Evolutionary conservation across 2,113 vertebrate species (phyloP).

Genomic region (Sander vitreus): DNA sequence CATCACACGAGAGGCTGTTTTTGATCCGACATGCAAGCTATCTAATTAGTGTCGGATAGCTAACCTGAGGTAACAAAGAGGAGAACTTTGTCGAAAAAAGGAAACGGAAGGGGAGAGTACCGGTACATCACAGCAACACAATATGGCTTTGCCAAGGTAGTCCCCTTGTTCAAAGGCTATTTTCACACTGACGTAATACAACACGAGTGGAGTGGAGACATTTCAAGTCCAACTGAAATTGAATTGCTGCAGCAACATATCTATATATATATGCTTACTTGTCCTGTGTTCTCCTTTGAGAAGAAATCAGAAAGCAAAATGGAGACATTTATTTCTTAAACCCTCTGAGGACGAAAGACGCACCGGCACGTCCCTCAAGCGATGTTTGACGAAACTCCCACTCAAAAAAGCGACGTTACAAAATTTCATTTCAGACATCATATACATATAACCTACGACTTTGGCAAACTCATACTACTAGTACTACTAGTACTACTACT

Average conservation of each 20-base stretch:
- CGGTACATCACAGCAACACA: neutral
- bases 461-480: no score
- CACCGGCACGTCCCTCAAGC: no score
- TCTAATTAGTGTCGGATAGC: conserved; percentile 31
- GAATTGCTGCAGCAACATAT: neutral
- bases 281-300: neutral
- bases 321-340: no score
- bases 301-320: neutral
- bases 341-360: no score
- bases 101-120: neutral
- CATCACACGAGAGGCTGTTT: conserved; percentile 13
- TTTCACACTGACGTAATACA: neutral
- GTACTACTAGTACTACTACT: no score
- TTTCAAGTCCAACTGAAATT: neutral
- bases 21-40: neutral
- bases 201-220: neutral
- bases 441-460: no score
- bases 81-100: conserved; percentile 1
- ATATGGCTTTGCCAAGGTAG: neutral
- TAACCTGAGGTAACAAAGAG: conserved; percentile 5
- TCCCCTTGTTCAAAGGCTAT: neutral
- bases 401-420: no score
- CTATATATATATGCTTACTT: neutral
- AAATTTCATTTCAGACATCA: no score
- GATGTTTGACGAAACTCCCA: no score